Percentiles rank a stretch among this genome's conserved stretches.
Conservation (phyloP, 2,888 invertebrate genomes). For the Plebejus anna region DNA sequence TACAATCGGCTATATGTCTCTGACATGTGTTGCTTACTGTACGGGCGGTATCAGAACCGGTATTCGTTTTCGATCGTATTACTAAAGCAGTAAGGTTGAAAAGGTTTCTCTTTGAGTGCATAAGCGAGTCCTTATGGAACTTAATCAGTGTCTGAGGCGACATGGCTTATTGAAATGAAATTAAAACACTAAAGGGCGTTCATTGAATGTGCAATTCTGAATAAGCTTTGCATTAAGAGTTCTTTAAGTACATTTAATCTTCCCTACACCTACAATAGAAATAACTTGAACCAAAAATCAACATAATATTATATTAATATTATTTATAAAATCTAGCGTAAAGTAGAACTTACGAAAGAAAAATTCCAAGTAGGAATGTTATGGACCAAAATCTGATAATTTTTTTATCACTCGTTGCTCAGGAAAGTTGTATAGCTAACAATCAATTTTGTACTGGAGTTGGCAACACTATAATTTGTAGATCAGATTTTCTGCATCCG, state of each 20-base stretch:
- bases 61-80: not conserved
- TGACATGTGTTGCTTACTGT: constrained; percentile 27
- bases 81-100: not conserved
- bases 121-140: constrained; percentile 57
- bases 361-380: not conserved
- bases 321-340: not conserved
- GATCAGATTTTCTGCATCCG: not conserved
- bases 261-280: not conserved
- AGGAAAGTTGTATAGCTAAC: not conserved
- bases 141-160: constrained; percentile 72
- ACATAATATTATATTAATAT: not conserved
- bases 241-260: not conserved
- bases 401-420: not conserved
- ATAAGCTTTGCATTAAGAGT: constrained; percentile 34
- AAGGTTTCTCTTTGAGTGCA: not conserved
- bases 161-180: constrained; percentile 73
- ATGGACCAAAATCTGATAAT: too few relatives aligned
- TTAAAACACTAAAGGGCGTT: constrained; percentile 61
- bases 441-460: not conserved
- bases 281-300: not conserved
- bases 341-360: not conserved
- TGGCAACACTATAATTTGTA: not conserved
- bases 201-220: constrained; percentile 48
- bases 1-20: constrained; percentile 24
- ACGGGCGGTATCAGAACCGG: not conserved